These are phyloP conservation scores for Penaeus chinensis DNA, from an alignment of 1,140 invertebrate species.

Conservation along the genomic window DNA sequence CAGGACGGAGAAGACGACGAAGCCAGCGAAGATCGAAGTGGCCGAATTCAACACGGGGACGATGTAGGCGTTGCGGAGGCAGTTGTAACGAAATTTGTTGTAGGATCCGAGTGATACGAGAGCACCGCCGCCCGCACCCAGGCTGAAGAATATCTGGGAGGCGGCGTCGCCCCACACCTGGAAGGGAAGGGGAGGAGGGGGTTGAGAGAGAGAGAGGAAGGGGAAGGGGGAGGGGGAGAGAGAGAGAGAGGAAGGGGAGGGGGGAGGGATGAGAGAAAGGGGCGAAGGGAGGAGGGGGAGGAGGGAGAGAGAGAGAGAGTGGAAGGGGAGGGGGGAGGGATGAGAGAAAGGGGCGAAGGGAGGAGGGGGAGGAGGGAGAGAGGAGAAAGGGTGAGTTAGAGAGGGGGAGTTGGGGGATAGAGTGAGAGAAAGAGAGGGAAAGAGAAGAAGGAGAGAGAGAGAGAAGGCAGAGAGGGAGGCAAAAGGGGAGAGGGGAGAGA, in stretches of 20 bases:
- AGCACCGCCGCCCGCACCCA: conserved; percentile 74
- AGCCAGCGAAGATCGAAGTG: conserved; percentile 85
- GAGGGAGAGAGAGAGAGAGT: too few relatives aligned
- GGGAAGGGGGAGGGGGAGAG: conserved; percentile 73
- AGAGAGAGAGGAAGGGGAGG: conserved; percentile 69
- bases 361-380: too few relatives aligned
- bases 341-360: too few relatives aligned
- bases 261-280: too few relatives aligned
- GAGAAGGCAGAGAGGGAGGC: too few relatives aligned
- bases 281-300: too few relatives aligned
- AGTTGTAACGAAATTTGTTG: conserved; percentile 74
- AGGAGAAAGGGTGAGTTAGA: too few relatives aligned
- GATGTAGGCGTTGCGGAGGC: conserved; percentile 91
- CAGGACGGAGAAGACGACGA: conserved; percentile 84
- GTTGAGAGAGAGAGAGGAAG: neutral
- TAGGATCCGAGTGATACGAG: conserved; percentile 71
- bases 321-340: too few relatives aligned
- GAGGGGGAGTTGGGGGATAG: too few relatives aligned
- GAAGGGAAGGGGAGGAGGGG: neutral
- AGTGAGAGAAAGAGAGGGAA: too few relatives aligned
- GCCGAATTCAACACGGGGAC: conserved; percentile 94
- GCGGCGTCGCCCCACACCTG: conserved; percentile 69
- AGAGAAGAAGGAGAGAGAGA: too few relatives aligned
- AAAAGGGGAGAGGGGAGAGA: too few relatives aligned
- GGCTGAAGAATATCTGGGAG: conserved; percentile 73